phyloP scores from a whole-genome alignment of 2,113 vertebrate species.

The Corythornis cristatus region DNA sequence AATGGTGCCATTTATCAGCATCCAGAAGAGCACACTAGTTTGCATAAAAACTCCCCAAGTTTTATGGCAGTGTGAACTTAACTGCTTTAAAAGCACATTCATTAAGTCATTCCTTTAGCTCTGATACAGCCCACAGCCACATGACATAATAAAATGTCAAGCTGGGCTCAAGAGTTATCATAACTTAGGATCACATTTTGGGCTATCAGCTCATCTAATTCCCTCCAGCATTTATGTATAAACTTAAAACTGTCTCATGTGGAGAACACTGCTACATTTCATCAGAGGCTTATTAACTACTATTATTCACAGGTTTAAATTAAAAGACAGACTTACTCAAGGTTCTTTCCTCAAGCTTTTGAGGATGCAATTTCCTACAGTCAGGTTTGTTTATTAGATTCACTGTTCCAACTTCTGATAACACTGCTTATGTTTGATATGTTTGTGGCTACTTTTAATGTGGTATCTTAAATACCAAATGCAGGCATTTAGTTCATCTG shows the following conservation, averaged over 20 bases:
- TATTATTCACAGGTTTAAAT: constrained; percentile 49
- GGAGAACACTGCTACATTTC: constrained; percentile 50
- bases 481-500: neutral
- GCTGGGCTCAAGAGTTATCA: constrained; percentile 14
- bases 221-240: neutral
- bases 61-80: constrained; percentile 33
- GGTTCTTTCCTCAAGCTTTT: neutral
- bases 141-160: constrained; percentile 10
- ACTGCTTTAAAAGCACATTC: constrained; percentile 7
- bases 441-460: neutral
- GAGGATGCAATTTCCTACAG: neutral
- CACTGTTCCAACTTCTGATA: neutral
- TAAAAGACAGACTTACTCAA: constrained; percentile 41
- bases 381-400: constrained; percentile 3
- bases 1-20: constrained; percentile 4
- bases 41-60: neutral
- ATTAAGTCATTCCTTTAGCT: neutral
- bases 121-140: neutral
- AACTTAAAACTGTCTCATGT: constrained; percentile 42
- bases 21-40: constrained; percentile 28
- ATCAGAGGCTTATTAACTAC: constrained; percentile 35
- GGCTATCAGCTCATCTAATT: constrained; percentile 12
- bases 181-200: constrained; percentile 42
- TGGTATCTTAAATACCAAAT: neutral
- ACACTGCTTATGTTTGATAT: neutral